Evolutionary conservation across 2,888 invertebrate species (phyloP).

Genomic region (Odontocolon sp.): DNA sequence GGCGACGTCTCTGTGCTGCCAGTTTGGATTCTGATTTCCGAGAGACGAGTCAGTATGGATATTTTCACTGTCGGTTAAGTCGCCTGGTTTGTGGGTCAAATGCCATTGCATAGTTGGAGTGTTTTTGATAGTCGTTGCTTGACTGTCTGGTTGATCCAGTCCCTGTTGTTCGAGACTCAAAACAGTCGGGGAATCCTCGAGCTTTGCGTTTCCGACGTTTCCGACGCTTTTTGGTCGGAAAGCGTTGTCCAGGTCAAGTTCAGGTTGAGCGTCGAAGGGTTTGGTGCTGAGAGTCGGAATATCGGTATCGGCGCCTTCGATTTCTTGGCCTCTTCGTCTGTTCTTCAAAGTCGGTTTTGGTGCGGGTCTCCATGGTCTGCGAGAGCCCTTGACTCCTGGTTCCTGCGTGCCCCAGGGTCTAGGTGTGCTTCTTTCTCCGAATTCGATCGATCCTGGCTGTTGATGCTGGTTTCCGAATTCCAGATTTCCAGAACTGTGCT

Average conservation of each 20-base stretch:
- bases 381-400: slow-evolving; percentile 22
- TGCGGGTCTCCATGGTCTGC: slow-evolving; percentile 60
- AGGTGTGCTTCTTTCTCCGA: slow-evolving; percentile 19
- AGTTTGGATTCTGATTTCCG: no score
- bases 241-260: slow-evolving; percentile 23
- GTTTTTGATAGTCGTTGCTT: background rate
- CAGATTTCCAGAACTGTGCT: slow-evolving; percentile 39
- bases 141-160: background rate
- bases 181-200: slow-evolving; percentile 16
- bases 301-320: slow-evolving; percentile 9
- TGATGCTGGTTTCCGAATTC: slow-evolving; percentile 60
- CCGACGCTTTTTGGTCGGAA: background rate
- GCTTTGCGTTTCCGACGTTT: background rate
- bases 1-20: background rate
- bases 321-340: slow-evolving; percentile 28
- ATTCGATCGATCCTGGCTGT: slow-evolving; percentile 18
- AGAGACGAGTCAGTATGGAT: no score
- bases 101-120: slow-evolving; percentile 64
- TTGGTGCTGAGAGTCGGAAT: background rate
- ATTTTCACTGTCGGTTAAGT: slow-evolving; percentile 65
- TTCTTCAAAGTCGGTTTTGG: slow-evolving; percentile 65
- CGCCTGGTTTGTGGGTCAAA: slow-evolving; percentile 66
- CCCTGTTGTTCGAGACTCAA: slow-evolving; percentile 39
- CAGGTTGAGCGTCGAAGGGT: slow-evolving; percentile 25
- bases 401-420: slow-evolving; percentile 2